Base-by-base conservation (phyloP, 2,888 invertebrate genomes). In the Cryptocheilus praepositus region DNA sequence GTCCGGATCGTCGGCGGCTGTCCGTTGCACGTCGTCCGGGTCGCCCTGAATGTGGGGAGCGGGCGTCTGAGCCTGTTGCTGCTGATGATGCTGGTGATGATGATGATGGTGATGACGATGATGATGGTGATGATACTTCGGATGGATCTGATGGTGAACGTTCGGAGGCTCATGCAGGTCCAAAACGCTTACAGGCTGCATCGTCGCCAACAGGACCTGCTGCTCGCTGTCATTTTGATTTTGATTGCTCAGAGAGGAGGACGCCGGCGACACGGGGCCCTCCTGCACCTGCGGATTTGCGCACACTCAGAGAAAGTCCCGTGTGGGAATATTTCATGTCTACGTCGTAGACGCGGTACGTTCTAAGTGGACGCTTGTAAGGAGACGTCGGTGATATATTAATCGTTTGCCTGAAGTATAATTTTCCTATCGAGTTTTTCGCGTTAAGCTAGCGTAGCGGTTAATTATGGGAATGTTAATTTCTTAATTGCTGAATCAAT, bases 101-200 rank as follows among this genome's bases (percentile, higher is more conserved):
- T 90, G 83, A 71, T 91, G 91, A 56, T 91, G 90, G n/a, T 92
- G 92, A 36, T 91, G 91, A 78, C 90, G 91, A 61, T 91, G 91
- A 82, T 92, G 92, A 79, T 89, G 91, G 53, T 85, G 85, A 78
- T 90, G 86, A 71, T 90, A 90, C 71, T 91, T 85, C 71, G 91
- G 91, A 60, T 91, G 91, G 11, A 92, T 91, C 53, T 91, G 89
- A 2, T 36, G 36, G 84, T 92, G 92, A 64, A 92, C 90, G 78
- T 91, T 90, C 72, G 92, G 91, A 82, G 90, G 89, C 58, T 92
- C 92, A 82, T 93, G 93, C 63, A 93, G 91, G 84, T 95, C 95
- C 81, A 95, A 91, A 45, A 95, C 95, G 85, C 94, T 95, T 76
- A 95, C 95, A 65, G 95, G 95, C 71, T 95, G 95, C 95, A 96